phyloP scores from a whole-genome alignment of 2,888 invertebrate species.

The Andrena chrysosceles region DNA sequence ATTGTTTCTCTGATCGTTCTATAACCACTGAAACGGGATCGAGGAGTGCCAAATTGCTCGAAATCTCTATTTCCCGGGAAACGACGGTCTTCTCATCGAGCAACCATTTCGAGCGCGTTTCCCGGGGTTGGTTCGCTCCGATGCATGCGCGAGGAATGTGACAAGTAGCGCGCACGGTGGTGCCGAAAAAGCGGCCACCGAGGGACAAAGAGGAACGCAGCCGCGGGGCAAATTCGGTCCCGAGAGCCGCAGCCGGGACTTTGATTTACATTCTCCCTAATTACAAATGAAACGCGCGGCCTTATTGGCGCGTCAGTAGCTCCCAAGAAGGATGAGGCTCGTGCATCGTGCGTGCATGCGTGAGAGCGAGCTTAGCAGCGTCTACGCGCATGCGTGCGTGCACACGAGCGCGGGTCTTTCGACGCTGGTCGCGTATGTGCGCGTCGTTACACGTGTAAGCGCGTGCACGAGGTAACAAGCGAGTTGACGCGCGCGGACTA shows the following conservation, averaged over 20 bases:
- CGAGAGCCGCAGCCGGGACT: constrained; percentile 66
- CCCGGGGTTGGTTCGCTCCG: background rate
- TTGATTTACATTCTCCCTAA: constrained; percentile 83
- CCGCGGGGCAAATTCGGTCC: constrained; percentile 45
- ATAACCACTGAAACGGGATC: background rate
- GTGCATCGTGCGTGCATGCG: constrained; percentile 43
- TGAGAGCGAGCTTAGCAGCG: constrained; percentile 1
- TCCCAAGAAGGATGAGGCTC: constrained; percentile 76
- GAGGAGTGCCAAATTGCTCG: background rate
- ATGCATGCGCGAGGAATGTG: constrained; percentile 5
- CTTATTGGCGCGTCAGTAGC: constrained; percentile 82
- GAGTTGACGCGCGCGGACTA: constrained; percentile 37
- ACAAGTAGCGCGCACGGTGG: constrained; percentile 20
- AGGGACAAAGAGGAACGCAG: constrained; percentile 42
- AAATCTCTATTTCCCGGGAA: background rate
- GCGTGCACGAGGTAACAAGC: constrained; percentile 63
- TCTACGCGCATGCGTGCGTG: background rate
- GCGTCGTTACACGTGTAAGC: constrained; percentile 32
- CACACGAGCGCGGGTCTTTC: background rate
- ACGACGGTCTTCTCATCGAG: background rate
- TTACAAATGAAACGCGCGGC: constrained; percentile 82
- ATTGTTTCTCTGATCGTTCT: background rate
- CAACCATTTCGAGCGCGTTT: background rate
- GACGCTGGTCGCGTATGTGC: background rate
- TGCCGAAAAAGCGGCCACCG: constrained; percentile 27